phyloP scores from a whole-genome alignment of 1,140 invertebrate species.

The Drosophila bipectinata region DNA sequence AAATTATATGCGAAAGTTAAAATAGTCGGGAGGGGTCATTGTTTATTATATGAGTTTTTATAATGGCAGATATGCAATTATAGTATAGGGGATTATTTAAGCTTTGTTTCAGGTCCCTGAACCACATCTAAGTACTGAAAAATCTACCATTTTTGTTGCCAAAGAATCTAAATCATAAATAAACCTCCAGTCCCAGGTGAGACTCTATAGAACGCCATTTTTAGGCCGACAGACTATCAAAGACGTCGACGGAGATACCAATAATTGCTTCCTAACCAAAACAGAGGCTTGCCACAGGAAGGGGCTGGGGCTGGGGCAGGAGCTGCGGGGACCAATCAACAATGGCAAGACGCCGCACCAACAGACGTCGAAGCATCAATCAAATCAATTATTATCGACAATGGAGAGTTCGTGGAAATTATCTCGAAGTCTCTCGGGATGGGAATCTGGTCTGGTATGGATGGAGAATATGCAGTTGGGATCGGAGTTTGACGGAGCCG shows the following conservation, averaged over 20 bases:
- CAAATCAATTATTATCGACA: slow-evolving; percentile 83
- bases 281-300: slow-evolving; percentile 6
- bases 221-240: slow-evolving; percentile 17
- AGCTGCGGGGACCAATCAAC: slow-evolving; percentile 60
- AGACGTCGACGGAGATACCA: slow-evolving; percentile 26
- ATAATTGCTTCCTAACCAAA: slow-evolving; percentile 44
- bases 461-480: slow-evolving; percentile 16
- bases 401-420: slow-evolving; percentile 75
- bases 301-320: slow-evolving; percentile 4
- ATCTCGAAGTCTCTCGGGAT: slow-evolving; percentile 32
- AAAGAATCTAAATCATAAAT: neutral
- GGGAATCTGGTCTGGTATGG: slow-evolving; percentile 5
- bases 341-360: slow-evolving; percentile 42
- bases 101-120: no score
- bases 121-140: no score
- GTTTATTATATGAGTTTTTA: neutral
- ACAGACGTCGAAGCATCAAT: slow-evolving; percentile 79
- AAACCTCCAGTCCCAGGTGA: neutral
- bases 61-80: neutral
- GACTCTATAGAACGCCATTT: slow-evolving; percentile 32
- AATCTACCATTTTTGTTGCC: neutral
- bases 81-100: no score
- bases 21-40: neutral
- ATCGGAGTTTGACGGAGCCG: slow-evolving; percentile 30
- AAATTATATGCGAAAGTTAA: slow-evolving; percentile 25